Percentiles rank a stretch among this genome's conserved stretches.
phyloP scores from a whole-genome alignment of 1,140 invertebrate species.

The Drosophila mauritiana region DNA sequence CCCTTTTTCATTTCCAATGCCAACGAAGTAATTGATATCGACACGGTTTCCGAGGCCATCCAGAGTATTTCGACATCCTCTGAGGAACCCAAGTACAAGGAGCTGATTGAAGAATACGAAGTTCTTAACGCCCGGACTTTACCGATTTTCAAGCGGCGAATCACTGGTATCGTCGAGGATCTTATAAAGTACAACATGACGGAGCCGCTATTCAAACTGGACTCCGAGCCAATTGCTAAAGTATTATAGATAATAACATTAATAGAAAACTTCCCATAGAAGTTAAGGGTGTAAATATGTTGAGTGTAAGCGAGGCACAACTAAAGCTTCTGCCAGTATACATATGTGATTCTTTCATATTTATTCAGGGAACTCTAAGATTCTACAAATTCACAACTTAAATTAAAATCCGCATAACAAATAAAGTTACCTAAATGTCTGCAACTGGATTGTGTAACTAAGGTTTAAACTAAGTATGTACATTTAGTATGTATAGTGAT shows the following conservation, averaged over 20 bases:
- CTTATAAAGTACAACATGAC: slow-evolving; percentile 57
- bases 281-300: background rate
- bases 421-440: slow-evolving; percentile 13
- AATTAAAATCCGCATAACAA: slow-evolving; percentile 24
- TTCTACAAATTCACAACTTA: slow-evolving; percentile 39
- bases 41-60: slow-evolving; percentile 61
- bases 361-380: slow-evolving; percentile 43
- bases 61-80: slow-evolving; percentile 44
- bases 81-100: slow-evolving; percentile 44
- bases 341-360: slow-evolving; percentile 27
- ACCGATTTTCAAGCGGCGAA: slow-evolving; percentile 62
- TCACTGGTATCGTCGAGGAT: slow-evolving; percentile 53
- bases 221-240: slow-evolving; percentile 4
- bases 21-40: slow-evolving; percentile 60
- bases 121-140: slow-evolving; percentile 59
- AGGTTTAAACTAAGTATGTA: slow-evolving; percentile 32
- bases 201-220: slow-evolving; percentile 16
- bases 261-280: background rate
- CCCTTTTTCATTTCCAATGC: slow-evolving; percentile 65
- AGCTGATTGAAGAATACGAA: slow-evolving; percentile 55
- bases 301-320: background rate
- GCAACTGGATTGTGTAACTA: slow-evolving; percentile 23
- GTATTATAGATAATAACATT: slow-evolving; percentile 24
- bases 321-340: slow-evolving; percentile 1
- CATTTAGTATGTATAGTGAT: slow-evolving; percentile 24